Conservation (phyloP, 2,797 vertebrate species). For the Antrozous pallidus region DNA sequence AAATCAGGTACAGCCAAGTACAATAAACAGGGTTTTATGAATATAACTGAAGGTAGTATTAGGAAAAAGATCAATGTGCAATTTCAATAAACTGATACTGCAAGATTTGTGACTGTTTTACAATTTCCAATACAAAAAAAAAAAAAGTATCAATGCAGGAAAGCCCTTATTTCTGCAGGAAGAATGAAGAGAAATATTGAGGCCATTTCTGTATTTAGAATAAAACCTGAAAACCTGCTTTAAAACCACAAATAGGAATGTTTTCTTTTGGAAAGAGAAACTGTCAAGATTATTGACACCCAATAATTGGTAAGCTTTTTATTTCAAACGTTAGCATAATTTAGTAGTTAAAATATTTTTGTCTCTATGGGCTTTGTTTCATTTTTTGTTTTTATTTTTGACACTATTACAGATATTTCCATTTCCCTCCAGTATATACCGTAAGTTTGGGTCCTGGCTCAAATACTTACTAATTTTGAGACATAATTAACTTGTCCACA, state of each 20-base stretch:
- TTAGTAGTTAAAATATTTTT: not conserved
- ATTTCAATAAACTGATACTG: not conserved
- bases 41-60: not conserved
- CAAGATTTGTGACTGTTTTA: not conserved
- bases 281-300: not conserved
- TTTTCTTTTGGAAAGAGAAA: not conserved
- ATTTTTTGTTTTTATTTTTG: not conserved
- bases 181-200: not conserved
- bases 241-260: not conserved
- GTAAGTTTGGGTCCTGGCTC: not conserved
- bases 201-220: slow-evolving; percentile 19
- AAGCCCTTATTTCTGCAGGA: not conserved
- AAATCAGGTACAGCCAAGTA: slow-evolving; percentile 66
- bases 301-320: not conserved
- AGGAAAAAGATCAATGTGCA: slow-evolving; percentile 20
- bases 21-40: slow-evolving; percentile 22
- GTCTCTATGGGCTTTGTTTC: not conserved
- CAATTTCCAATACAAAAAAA: not conserved
- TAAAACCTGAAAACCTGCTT: not conserved
- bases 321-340: not conserved
- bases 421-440: not conserved
- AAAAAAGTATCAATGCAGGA: not conserved
- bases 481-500: not conserved
- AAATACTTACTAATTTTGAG: not conserved
- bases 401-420: not conserved